Evolutionary conservation across 2,113 vertebrate genomes (phyloP).

Genomic region (Takifugu bimaculatus): DNA sequence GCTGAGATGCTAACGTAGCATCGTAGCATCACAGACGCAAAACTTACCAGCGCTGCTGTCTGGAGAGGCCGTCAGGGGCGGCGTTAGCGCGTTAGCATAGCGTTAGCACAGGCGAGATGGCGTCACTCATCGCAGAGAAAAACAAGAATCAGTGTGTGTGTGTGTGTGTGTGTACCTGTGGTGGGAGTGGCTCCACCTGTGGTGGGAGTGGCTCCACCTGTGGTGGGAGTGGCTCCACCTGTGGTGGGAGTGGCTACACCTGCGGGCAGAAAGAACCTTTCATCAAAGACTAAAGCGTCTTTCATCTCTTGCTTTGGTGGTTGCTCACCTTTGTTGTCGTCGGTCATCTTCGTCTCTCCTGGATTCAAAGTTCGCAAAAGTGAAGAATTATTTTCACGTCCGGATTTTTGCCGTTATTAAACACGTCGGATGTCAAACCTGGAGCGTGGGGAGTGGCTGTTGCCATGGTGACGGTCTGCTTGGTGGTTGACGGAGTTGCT

Average conservation of each 20-base stretch:
- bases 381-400: too few species aligned
- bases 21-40: neutral
- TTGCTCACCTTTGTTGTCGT: neutral
- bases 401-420: too few species aligned
- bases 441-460: too few species aligned
- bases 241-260: accelerated
- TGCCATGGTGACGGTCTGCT: too few species aligned
- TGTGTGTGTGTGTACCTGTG: too few species aligned
- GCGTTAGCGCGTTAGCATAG: neutral
- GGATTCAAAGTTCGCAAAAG: neutral
- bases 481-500: too few species aligned
- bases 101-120: neutral
- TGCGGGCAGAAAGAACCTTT: slow-evolving; percentile 8
- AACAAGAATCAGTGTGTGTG: too few species aligned
- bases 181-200: too few species aligned
- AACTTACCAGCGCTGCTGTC: slow-evolving; percentile 16
- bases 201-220: slow-evolving; percentile 3
- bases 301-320: neutral
- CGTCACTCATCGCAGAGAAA: too few species aligned
- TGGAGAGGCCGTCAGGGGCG: accelerated
- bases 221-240: slow-evolving; percentile 12
- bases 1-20: neutral
- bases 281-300: neutral
- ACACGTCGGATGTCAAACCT: too few species aligned
- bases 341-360: accelerated